Conservation (phyloP, 2,113 vertebrate species). For the Hippocampus guttulatus region DNA sequence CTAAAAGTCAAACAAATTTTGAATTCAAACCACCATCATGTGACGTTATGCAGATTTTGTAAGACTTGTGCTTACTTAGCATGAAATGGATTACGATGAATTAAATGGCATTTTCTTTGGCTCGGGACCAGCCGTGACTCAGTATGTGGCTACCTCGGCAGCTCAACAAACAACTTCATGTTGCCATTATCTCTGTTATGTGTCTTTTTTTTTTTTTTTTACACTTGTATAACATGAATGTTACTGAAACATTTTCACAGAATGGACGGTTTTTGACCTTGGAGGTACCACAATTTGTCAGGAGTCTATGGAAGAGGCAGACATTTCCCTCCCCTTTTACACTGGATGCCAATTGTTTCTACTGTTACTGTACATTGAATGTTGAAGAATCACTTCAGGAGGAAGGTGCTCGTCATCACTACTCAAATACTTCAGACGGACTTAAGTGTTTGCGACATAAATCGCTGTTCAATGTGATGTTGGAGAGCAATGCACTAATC, state of each 20-base stretch:
- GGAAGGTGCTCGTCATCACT: slow-evolving; percentile 20
- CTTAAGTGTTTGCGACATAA: slow-evolving; percentile 7
- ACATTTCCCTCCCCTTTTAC: background rate
- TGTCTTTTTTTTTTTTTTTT: background rate
- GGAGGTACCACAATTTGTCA: background rate
- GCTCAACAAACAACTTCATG: too few relatives aligned
- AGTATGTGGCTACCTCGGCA: too few relatives aligned
- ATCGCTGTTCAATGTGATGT: slow-evolving; percentile 24
- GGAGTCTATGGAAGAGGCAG: background rate
- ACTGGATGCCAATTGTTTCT: slow-evolving; percentile 7
- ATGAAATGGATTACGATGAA: too few relatives aligned
- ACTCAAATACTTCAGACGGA: slow-evolving; percentile 10
- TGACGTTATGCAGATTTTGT: too few relatives aligned
- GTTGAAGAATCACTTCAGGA: background rate
- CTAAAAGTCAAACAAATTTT: too few relatives aligned
- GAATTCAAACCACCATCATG: too few relatives aligned
- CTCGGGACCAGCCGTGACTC: too few relatives aligned
- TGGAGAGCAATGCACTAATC: slow-evolving; percentile 50
- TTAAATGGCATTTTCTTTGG: too few relatives aligned
- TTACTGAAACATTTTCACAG: background rate
- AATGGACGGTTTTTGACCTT: background rate
- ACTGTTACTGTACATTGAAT: slow-evolving; percentile 27
- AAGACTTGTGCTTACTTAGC: too few relatives aligned
- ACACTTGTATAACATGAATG: background rate
- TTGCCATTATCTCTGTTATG: background rate